Base-by-base conservation (phyloP, 2,888 invertebrate genomes). In the Ashinkailepas kermadecensis region DNA sequence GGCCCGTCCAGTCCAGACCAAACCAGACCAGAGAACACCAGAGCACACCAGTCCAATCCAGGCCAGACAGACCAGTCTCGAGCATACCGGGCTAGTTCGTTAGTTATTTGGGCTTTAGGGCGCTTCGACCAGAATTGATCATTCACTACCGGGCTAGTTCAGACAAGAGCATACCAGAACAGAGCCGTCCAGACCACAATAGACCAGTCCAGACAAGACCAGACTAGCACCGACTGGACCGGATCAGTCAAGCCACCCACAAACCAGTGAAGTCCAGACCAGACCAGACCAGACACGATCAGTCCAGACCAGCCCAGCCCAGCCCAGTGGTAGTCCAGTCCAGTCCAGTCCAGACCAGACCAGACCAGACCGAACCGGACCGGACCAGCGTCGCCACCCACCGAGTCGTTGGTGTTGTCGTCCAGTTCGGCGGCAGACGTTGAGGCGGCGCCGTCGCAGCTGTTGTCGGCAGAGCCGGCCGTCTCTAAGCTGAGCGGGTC, bases 201-300 rank as follows among this genome's bases (percentile, higher is more conserved):
- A 65, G 67, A 65, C 67, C 67, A 65, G 67, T n/a, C 67, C 67
- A 65, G 67, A 65, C 67, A 65, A 65, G 67, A n/a, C 67, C n/a
- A n/a, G 67, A 65, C 67, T 65, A 4, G 67, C 21, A 3, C n/a
- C 21, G 67, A 65, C 67, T 3, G n/a, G 67, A 65, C 4, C 67
- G 4, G 67, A 65, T 4, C 67, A 4, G 67, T 3, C 67, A 1
- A 65, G 67, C 1, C 67, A 21, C 21, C 21, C 21, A 21, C 58
- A 82, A 83, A 78, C 58, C 82, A 81, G 83, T 81, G 70, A 57
- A 78, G 80, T 81, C 79, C 57, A n/a, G 67, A 4, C 25, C 81
- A n/a, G 18, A 82, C 58, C 39, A 39, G 39, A 39, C 39, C 39
- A 39, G 39, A 39, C 39, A 1, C 1, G 39, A 39, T 39, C 39